Evolutionary conservation across 2,113 vertebrate species (phyloP), one percentile per base, ranked within the genome.

Genomic region (Corythornis vintsioides): DNA sequence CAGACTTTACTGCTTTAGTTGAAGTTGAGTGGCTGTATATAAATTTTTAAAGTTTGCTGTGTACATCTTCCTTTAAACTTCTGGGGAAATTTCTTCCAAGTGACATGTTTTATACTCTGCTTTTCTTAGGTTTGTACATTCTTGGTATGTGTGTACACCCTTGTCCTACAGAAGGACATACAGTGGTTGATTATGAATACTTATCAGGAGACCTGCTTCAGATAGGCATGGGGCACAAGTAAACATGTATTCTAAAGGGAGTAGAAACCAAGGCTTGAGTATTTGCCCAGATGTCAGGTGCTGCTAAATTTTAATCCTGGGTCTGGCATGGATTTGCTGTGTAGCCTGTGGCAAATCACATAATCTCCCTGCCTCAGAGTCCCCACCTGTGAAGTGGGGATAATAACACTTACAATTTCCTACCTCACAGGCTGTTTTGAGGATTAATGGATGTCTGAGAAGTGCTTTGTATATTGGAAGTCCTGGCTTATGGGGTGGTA

Each of bases 361-460:
- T 96, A 96, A 96, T 96, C 95, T 89, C 47, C 63, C 64, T 69
- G 79, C 76, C 69, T 86, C 57, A 71, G 64, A 96, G 65, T 95
- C 95, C 91, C 85, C 94, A 96, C 91, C 93, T 94, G 94, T 96
- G 93, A 94, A 95, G 85, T 74, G 82, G 60, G 92, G 87, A 96
- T 94, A 96, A 95, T 86, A 96, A 91, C 89, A 95, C 92, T 92
- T 94, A 93, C 69, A 71, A 69, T 93, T 95, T 96, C 79, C 91
- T 94, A 96, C 89, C 89, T 96, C 92, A 92, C 89, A 95, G 92
- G 65, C 87, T 95, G 79, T 95, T 96, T 94, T 81, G 69, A 81
- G 90, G 96, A 95, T 96, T 96, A 96, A 93, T 88, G 90, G 31
- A 42, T 95, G 94, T 96, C 96, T 96, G 96, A 96, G 93, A 94